A percentile compares a stretch with the other conserved stretches of the same genome.
phyloP scores from a whole-genome alignment of 92 coral and sea anemone species.

The Metridium senile region DNA sequence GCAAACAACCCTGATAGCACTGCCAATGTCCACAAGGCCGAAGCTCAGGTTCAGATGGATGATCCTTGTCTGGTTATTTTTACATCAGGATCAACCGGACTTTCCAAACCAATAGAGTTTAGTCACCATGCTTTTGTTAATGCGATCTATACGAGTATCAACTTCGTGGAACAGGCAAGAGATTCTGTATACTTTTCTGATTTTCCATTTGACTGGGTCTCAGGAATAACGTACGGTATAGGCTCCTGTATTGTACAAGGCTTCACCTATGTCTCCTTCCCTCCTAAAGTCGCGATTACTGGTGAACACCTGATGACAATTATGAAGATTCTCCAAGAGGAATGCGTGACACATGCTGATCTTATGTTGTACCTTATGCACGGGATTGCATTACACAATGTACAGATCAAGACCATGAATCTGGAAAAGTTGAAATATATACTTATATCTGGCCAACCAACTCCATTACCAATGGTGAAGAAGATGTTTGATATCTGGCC shows the following conservation, averaged over 20 bases:
- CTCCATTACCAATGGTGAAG: conserved; percentile 3
- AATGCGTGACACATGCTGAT: conserved; percentile 15
- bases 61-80: conserved; percentile 29
- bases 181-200: conserved; percentile 24
- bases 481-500: conserved; percentile 10
- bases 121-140: conserved; percentile 21
- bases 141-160: conserved; percentile 21
- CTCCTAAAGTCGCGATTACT: conserved; percentile 19
- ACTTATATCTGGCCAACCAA: conserved; percentile 18
- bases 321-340: conserved; percentile 8
- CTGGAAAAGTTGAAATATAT: background rate
- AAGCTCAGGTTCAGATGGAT: conserved; percentile 40
- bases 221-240: conserved; percentile 11
- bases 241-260: conserved; percentile 14
- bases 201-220: conserved; percentile 40
- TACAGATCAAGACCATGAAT: background rate
- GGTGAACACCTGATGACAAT: conserved; percentile 6
- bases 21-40: conserved; percentile 11
- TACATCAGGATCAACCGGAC: conserved; percentile 34
- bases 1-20: background rate
- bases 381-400: conserved; percentile 4
- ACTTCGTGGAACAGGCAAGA: background rate
- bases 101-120: conserved; percentile 37
- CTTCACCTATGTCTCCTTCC: conserved; percentile 18
- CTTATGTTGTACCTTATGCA: conserved; percentile 3